Conservation (phyloP, 1,140 invertebrate genomes). For the Lepidurus apus region DNA sequence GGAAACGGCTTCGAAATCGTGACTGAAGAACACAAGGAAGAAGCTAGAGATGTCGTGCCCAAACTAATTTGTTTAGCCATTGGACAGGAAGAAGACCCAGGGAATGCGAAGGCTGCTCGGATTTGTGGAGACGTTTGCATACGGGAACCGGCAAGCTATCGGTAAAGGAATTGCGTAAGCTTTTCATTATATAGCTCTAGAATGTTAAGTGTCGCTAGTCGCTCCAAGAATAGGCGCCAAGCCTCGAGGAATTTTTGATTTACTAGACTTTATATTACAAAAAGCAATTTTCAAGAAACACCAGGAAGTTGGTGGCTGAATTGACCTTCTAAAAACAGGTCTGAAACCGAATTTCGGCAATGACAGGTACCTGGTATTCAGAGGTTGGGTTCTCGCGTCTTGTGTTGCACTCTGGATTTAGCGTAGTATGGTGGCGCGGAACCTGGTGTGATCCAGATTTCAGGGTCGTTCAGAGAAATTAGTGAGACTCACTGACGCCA, state of each 20-base stretch:
- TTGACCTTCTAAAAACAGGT: slow-evolving; percentile 4
- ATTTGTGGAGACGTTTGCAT: slow-evolving; percentile 11
- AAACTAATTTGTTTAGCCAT: neutral
- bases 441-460: neutral
- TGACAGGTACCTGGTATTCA: neutral
- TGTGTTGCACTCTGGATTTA: neutral
- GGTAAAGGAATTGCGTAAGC: neutral
- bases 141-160: neutral
- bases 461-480: neutral
- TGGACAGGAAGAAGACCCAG: neutral
- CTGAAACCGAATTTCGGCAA: neutral
- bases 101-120: neutral
- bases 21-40: neutral
- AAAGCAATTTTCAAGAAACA: neutral
- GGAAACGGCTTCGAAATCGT: neutral
- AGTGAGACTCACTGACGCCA: neutral
- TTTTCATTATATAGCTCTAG: no score
- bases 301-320: slow-evolving; percentile 1
- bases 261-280: neutral
- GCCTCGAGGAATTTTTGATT: neutral
- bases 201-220: no score
- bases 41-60: neutral
- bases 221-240: neutral
- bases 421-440: neutral
- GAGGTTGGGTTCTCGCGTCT: neutral